Percentiles rank a stretch among this genome's conserved stretches.
phyloP scores from a whole-genome alignment of 1,140 invertebrate species.

The Solenopsis invicta region DNA sequence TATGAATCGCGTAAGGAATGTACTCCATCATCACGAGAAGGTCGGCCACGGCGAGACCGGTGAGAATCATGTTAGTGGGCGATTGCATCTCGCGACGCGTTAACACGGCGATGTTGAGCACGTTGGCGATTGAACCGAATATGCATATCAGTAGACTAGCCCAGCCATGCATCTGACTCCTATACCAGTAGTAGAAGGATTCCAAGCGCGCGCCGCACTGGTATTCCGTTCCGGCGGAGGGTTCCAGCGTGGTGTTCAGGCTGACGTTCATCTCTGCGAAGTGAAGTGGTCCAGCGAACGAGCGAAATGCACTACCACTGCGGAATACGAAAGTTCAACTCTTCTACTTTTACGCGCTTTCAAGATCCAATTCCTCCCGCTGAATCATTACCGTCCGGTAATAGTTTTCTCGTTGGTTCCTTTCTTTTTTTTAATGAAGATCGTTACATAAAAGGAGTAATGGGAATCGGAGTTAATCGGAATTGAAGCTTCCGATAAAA shows the following conservation, averaged over 20 bases:
- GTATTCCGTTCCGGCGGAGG: slow-evolving; percentile 38
- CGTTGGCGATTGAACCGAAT: slow-evolving; percentile 96
- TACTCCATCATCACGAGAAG: slow-evolving; percentile 97
- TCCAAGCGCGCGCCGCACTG: slow-evolving; percentile 85
- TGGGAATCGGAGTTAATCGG: not conserved
- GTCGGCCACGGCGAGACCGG: slow-evolving; percentile 96
- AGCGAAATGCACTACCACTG: not conserved
- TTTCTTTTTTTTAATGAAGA: not conserved
- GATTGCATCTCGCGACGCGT: slow-evolving; percentile 96
- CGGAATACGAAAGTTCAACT: not conserved
- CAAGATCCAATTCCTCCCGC: not conserved
- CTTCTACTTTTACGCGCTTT: not conserved
- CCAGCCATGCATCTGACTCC: slow-evolving; percentile 90
- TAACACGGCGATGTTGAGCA: slow-evolving; percentile 97
- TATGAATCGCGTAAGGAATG: slow-evolving; percentile 95
- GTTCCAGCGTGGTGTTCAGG: slow-evolving; percentile 58
- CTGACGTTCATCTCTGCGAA: slow-evolving; percentile 23
- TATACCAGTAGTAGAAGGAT: slow-evolving; percentile 85
- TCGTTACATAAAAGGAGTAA: not conserved
- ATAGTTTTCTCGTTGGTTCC: not conserved
- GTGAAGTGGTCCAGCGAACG: not conserved
- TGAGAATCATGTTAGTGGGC: slow-evolving; percentile 96
- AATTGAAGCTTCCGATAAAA: not conserved
- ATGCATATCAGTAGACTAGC: slow-evolving; percentile 93
- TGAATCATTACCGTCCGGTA: slow-evolving; percentile 1